Evolutionary conservation across 2,888 invertebrate genomes (phyloP), one percentile per base, ranked within the genome.

Genomic region (Cactoblastis cactorum): DNA sequence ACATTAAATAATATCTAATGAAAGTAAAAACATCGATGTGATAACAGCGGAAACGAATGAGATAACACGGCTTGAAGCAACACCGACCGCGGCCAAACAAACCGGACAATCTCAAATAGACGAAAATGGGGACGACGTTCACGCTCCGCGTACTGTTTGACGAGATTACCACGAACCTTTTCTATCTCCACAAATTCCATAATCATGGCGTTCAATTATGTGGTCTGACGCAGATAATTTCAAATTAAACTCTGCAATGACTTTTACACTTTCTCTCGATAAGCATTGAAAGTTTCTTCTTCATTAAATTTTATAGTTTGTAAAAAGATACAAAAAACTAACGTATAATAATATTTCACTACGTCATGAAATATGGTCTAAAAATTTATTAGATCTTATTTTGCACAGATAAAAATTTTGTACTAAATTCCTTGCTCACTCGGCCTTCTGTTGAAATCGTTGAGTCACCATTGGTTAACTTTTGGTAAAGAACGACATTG

Each of bases 11-110:
- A 48, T 47, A 11, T 19, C 37, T 47, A 56, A 48, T 43, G 35
- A 52, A 51, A 51, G 38, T 22, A 52, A 52, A 55, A 55, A 52
- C 61, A 63, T 55, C 56, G 60, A 62, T 76, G 73, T 74, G 70
- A 77, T 77, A 80, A 77, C 71, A 65, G 55, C 70, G 70, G 72
- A 77, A 76, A 69, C 63, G 54, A 61, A 63, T 63, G 63, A 76
- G 71, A 78, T 79, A 80, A 77, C 70, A 53, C 59, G 57, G 69
- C 63, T 61, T 67, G 62, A 66, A 71, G 70, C 67, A 68, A 75
- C 59, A 63, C 32, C 28, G 61, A n/a, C 57, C 57, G 59, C 61
- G 58, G 64, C 67, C 69, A 68, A 71, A 67, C 65, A 70, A 71
- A 65, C 63, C 61, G 58, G 60, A 61, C 65, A 67, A 63, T 67